A percentile compares a stretch with the other conserved stretches of the same genome.
phyloP scores from a whole-genome alignment of 2,113 vertebrate genomes.

The Isichthys henryi region DNA sequence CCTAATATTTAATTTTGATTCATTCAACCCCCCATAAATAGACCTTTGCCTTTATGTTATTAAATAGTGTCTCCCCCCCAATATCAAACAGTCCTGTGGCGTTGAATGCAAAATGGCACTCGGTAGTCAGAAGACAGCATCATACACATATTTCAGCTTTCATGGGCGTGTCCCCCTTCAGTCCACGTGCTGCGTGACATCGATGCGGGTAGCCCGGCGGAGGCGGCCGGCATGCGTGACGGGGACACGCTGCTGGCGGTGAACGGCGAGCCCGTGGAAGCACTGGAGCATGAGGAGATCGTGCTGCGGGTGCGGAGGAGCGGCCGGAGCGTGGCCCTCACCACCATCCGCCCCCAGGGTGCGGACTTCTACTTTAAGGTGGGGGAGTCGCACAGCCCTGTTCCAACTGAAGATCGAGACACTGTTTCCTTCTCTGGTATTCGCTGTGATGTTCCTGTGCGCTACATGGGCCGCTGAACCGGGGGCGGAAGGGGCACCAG shows the following conservation, averaged over 20 bases:
- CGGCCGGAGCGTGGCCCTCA: slow-evolving; percentile 60
- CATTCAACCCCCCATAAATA: not conserved
- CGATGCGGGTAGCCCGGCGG: slow-evolving; percentile 73
- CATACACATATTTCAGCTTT: too few relatives aligned
- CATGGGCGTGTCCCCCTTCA: slow-evolving; percentile 30
- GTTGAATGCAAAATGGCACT: not conserved
- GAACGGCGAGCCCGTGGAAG: slow-evolving; percentile 73
- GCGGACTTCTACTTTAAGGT: slow-evolving; percentile 74
- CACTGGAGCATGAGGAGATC: slow-evolving; percentile 67
- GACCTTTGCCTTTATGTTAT: not conserved
- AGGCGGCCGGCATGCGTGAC: slow-evolving; percentile 75
- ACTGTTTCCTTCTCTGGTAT: not conserved
- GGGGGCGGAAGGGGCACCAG: not conserved
- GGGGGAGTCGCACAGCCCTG: not conserved
- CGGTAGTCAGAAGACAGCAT: too few relatives aligned
- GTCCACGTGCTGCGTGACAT: slow-evolving; percentile 81
- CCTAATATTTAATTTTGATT: not conserved
- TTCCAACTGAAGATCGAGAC: too few relatives aligned
- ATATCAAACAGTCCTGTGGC: not conserved
- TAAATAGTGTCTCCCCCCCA: not conserved
- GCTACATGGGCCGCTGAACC: not conserved
- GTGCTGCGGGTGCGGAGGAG: slow-evolving; percentile 66
- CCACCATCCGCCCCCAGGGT: slow-evolving; percentile 61
- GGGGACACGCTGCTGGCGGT: slow-evolving; percentile 82
- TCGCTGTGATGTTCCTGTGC: not conserved